Conservation (phyloP, 1,140 invertebrate species). For the Portunus trituberculatus region DNA sequence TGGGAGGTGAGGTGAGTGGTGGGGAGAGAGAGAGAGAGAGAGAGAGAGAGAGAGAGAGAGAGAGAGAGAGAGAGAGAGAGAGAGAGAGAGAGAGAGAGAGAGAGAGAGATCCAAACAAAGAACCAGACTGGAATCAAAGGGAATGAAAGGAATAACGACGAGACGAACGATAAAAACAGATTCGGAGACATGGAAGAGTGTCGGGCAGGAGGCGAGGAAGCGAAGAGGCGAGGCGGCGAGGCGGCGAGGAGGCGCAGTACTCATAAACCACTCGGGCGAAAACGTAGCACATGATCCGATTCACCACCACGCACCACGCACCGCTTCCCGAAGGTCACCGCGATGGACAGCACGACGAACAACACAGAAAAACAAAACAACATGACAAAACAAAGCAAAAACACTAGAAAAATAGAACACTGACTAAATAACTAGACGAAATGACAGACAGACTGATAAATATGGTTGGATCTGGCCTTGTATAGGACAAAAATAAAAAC, state of each 20-base stretch:
- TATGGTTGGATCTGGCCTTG: no score
- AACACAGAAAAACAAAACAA: not conserved
- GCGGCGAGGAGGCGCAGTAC: not conserved
- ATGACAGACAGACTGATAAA: not conserved
- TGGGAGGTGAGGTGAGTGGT: not conserved
- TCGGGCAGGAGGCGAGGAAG: not conserved
- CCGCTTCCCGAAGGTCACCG: not conserved
- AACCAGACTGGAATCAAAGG: not conserved
- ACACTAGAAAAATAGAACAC: not conserved
- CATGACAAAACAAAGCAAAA: not conserved
- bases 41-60: not conserved
- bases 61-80: not conserved
- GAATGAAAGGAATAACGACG: not conserved
- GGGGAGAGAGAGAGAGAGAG: slow-evolving; percentile 6
- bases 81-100: slow-evolving; percentile 23
- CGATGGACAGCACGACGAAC: not conserved
- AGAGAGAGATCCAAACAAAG: not conserved
- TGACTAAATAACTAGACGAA: not conserved
- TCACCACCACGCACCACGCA: not conserved
- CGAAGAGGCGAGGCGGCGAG: no score
- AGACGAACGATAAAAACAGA: not conserved
- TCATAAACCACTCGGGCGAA: not conserved
- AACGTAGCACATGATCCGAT: not conserved
- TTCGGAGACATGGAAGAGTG: not conserved
- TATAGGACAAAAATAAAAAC: no score